Base-by-base conservation (phyloP, 2,797 vertebrate species). In the Gymnothorax javanicus region DNA sequence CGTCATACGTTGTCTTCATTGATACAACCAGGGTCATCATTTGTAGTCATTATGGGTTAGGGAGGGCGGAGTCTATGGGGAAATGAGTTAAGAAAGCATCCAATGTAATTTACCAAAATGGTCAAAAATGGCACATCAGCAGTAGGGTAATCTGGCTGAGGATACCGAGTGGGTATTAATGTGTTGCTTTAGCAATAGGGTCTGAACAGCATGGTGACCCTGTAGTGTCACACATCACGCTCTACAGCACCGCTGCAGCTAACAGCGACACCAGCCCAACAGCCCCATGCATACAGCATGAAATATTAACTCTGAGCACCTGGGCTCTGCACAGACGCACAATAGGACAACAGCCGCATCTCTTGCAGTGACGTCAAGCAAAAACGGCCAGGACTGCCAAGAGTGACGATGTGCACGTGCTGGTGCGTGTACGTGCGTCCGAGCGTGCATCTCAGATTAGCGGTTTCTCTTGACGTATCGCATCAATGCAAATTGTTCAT, bases 391-490 rank as follows among this genome's bases (percentile, higher is more conserved):
- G 59, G 75, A 52, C 69, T 43, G 73, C 73, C 73, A 6, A 33
- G 75, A 79, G 75, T 6, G 17, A n/a, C 50, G 7, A 4, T 23
- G 2, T 54, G 43, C 87, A 87, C 88, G 88, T 88, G 85, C 88
- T 87, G 87, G 62, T 86, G 86, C 87, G 89, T 79, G 86, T 54
- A 52, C 62, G 60, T 84, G 81, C 73, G 59, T 60, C 11, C 17
- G 57, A 87, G 86, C 87, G 79, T 79, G 33, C 3, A 15, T 27
- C 33, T 43, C 62, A 54, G 60, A 27, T 43, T 71, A 43, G n/a
- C 9, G 79, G 9, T 86, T 87, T 86, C 87, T 7, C 13, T 43
- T 11, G 52, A 69, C 7, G 77, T 62, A 23, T 81, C n/a, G 62
- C 79, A 82, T 9, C 79, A 57, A 67, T 67, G 62, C 62, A 67